A percentile compares a stretch with the other conserved stretches of the same genome.
phyloP scores from a whole-genome alignment of 2,797 vertebrate species.

The Lepus townsendii region DNA sequence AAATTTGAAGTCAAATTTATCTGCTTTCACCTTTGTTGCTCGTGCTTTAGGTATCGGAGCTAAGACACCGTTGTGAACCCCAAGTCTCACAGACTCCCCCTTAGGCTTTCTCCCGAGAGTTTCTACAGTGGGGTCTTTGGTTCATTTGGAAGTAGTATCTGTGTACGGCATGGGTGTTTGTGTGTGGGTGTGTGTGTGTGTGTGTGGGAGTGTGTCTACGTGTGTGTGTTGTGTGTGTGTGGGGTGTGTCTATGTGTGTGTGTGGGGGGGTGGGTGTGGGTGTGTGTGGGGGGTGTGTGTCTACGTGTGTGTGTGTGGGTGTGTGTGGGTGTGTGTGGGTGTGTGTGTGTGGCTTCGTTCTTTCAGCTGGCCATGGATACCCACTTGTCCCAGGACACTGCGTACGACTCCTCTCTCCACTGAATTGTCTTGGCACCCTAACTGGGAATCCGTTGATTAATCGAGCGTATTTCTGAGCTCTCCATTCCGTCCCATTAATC shows the following conservation, averaged over 20 bases:
- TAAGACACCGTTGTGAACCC: background rate
- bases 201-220: no score
- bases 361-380: background rate
- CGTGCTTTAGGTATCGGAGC: background rate
- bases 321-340: no score
- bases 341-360: background rate
- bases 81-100: background rate
- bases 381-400: background rate
- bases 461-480: background rate
- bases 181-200: background rate
- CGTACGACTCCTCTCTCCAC: background rate
- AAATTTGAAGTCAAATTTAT: background rate
- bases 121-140: background rate
- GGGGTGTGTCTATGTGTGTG: no score
- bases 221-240: background rate
- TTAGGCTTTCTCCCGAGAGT: background rate
- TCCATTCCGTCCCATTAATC: fast-evolving
- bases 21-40: background rate
- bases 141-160: background rate
- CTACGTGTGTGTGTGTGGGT: no score
- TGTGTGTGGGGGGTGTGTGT: no score
- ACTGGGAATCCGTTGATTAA: fast-evolving
- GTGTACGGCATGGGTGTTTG: background rate
- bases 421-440: background rate
- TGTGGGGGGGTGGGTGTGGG: no score